A percentile compares a stretch with the other conserved stretches of the same genome.
These are phyloP conservation scores for Anoplolepis gracilipes DNA, from an alignment of 1,140 invertebrate genomes.

Conservation along the genomic window DNA sequence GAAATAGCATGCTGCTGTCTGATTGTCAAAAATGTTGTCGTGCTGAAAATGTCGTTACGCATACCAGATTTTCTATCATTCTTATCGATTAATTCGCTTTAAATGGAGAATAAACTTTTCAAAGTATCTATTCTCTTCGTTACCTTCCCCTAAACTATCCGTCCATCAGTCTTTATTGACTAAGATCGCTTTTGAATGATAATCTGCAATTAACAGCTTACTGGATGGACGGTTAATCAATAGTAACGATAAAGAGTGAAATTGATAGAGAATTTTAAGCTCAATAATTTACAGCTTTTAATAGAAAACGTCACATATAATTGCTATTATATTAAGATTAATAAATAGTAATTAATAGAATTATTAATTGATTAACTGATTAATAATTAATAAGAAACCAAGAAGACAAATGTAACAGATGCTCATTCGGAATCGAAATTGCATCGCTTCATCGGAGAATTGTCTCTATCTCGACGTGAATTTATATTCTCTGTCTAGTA, in stretches of 20 bases:
- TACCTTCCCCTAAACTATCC: neutral
- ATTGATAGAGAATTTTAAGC: neutral
- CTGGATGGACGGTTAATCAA: constrained; percentile 3
- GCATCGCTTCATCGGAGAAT: neutral
- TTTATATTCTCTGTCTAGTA: constrained; percentile 12
- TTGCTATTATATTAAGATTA: no score
- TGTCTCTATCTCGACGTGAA: neutral
- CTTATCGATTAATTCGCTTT: neutral
- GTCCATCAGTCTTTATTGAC: neutral
- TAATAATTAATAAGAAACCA: neutral
- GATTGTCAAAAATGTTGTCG: neutral
- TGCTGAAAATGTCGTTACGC: neutral
- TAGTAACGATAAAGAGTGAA: neutral
- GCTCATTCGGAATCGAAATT: neutral
- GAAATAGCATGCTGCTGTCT: constrained; percentile 11
- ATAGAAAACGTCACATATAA: neutral
- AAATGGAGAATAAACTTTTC: neutral
- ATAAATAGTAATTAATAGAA: neutral
- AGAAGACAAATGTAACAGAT: neutral
- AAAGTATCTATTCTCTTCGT: neutral
- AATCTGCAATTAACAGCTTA: neutral
- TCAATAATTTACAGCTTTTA: constrained; percentile 11
- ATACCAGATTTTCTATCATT: neutral
- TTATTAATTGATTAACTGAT: no score
- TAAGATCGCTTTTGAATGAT: neutral